Percentiles rank a stretch among this genome's conserved stretches.
phyloP scores from a whole-genome alignment of 2,888 invertebrate species.

The Ellobium chinense region DNA sequence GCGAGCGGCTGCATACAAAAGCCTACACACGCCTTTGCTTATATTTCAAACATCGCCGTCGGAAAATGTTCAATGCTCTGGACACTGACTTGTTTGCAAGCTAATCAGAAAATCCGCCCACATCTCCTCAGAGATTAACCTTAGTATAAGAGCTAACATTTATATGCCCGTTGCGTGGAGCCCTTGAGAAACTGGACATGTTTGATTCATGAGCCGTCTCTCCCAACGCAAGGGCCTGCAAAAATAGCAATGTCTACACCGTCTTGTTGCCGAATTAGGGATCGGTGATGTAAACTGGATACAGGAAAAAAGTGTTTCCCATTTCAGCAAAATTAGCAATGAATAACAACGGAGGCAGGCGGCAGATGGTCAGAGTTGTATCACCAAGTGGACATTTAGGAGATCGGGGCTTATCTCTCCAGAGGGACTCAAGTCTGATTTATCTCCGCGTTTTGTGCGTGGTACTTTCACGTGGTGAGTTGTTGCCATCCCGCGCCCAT shows the following conservation, averaged over 20 bases:
- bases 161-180: background rate
- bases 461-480: no score
- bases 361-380: background rate
- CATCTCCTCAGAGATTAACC: background rate
- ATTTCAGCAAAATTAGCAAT: background rate
- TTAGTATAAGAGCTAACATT: background rate
- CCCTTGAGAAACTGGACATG: background rate
- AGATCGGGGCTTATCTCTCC: background rate
- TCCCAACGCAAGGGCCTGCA: background rate
- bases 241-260: background rate
- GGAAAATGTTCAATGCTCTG: no score
- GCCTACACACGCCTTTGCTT: no score
- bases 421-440: background rate
- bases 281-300: background rate
- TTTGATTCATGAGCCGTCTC: background rate
- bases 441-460: background rate
- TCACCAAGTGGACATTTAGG: background rate
- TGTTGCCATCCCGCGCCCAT: no score
- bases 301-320: background rate
- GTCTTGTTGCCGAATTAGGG: background rate
- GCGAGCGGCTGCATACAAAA: no score
- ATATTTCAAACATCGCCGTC: no score
- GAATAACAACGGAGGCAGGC: background rate
- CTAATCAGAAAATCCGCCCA: background rate
- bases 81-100: no score